Percentiles rank a stretch among this genome's conserved stretches.
These are phyloP conservation scores for Hymenopus coronatus DNA, from an alignment of 2,888 invertebrate genomes.

Conservation along the genomic window DNA sequence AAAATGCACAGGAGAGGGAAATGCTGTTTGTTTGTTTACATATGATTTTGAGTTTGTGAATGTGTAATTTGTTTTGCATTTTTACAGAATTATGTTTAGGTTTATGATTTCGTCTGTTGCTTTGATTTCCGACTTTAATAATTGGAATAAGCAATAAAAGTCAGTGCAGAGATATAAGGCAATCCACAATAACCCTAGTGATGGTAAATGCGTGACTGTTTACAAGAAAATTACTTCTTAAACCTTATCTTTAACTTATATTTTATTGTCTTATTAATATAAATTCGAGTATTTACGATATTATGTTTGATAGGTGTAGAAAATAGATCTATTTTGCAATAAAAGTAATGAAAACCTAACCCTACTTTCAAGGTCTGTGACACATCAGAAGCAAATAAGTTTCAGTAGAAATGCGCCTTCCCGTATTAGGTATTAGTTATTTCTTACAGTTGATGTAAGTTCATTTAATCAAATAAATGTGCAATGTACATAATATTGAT, in stretches of 20 bases:
- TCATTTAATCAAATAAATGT: too few relatives aligned
- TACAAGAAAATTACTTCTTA: not conserved
- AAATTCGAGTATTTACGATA: not conserved
- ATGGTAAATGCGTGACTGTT: not conserved
- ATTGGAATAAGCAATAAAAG: not conserved
- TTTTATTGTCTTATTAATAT: not conserved
- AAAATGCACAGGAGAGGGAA: not conserved
- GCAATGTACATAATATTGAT: too few relatives aligned
- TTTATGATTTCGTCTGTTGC: not conserved
- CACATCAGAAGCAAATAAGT: too few relatives aligned
- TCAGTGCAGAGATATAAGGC: not conserved
- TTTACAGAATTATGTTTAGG: not conserved
- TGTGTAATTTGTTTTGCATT: not conserved
- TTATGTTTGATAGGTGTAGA: not conserved
- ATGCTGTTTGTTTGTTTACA: not conserved
- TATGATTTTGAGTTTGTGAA: not conserved
- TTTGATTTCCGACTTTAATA: not conserved
- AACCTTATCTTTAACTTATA: not conserved
- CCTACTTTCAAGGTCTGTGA: not conserved
- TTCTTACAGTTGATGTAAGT: too few relatives aligned
- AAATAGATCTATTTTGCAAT: not conserved
- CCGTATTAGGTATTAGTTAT: too few relatives aligned
- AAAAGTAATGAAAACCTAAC: not conserved
- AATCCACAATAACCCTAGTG: not conserved
- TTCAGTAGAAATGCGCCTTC: too few relatives aligned